Base-by-base conservation (phyloP, 1,140 invertebrate species). In the Prorops nasuta region DNA sequence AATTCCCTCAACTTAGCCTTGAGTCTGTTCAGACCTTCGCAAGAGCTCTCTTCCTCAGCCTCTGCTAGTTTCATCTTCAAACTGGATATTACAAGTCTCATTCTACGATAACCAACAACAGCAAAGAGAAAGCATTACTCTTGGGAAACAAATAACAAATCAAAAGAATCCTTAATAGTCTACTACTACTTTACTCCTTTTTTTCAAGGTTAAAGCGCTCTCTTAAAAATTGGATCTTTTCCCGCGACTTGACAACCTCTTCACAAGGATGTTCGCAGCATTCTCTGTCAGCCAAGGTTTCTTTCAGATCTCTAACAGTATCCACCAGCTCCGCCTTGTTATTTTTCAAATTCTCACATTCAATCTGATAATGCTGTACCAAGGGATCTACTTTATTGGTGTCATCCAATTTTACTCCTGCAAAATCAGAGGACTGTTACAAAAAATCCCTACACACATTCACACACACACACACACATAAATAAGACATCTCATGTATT, bases 1-100 rank as follows among this genome's bases (percentile, higher is more conserved):
- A 74, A 51, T 20, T 71, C 64, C 0, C 59, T 52, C 18, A 77
- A 41, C 45, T 70, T 72, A 12, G 58, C 66, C 44, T 65, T 66
- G 28, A 73, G 54, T 51, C 65, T 66, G 63, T 71, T 68, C 40
- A 75, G 44, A 40, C 63, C 64, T 3, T 56, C 56, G 28, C 66
- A 73, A 14, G 67, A 73, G 17, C 55, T 57, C 28, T 68, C 65
- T 15, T 70, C 67, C 45, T 69, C 61, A 9, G 40, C 47, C 37
- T 70, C 50, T 7, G 50, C 60, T 4, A 77, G 45, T 41, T 51
- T 61, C 46, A 66, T 44, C 50, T 53, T 59, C 32, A 74, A 51
- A 18, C 64, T 35, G 12, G 36, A 52, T 50, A 67, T 69, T 44
- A 47, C 57, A 9, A 64, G 54, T 15, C 61, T 60, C 21, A 74